These are phyloP conservation scores for Danaus plexippus DNA, from an alignment of 1,140 invertebrate genomes.

Conservation along the genomic window DNA sequence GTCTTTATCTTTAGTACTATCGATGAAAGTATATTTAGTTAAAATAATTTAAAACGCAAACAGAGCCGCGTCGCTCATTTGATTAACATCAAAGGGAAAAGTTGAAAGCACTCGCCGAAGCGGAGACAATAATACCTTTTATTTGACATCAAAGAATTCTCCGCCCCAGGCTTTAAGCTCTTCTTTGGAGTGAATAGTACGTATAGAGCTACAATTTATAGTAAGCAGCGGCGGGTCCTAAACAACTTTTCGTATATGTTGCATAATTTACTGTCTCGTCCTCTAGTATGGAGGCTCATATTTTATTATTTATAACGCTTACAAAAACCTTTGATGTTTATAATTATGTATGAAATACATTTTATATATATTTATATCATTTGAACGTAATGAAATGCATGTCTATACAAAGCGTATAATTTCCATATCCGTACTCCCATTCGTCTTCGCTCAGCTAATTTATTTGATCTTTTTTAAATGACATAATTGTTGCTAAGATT, in stretches of 20 bases:
- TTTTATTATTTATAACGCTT: conserved; percentile 8
- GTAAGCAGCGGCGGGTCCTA: conserved; percentile 29
- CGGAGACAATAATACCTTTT: conserved; percentile 68
- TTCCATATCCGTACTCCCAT: too few species aligned
- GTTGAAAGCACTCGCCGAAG: conserved; percentile 59
- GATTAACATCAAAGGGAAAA: conserved; percentile 66
- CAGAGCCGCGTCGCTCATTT: conserved; percentile 53
- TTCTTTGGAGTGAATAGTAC: conserved; percentile 31
- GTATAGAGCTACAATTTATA: conserved; percentile 33
- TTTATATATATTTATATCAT: too few species aligned
- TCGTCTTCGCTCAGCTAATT: too few species aligned
- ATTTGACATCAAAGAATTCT: conserved; percentile 61
- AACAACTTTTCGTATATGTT: conserved; percentile 29
- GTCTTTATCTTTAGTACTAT: conserved; percentile 17
- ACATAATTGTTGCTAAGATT: too few species aligned
- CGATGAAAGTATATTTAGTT: conserved; percentile 39
- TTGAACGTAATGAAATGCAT: too few species aligned
- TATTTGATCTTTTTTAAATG: too few species aligned
- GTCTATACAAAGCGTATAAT: too few species aligned
- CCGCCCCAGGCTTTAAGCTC: conserved; percentile 44
- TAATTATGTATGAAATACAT: too few species aligned
- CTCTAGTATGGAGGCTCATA: conserved; percentile 10
- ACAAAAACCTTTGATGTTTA: too few species aligned
- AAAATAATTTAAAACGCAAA: conserved; percentile 59
- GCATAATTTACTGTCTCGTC: conserved; percentile 29